A percentile compares a stretch with the other conserved stretches of the same genome.
These are phyloP conservation scores for Anagrus nilaparvatae DNA, from an alignment of 1,140 invertebrate genomes.

Conservation along the genomic window DNA sequence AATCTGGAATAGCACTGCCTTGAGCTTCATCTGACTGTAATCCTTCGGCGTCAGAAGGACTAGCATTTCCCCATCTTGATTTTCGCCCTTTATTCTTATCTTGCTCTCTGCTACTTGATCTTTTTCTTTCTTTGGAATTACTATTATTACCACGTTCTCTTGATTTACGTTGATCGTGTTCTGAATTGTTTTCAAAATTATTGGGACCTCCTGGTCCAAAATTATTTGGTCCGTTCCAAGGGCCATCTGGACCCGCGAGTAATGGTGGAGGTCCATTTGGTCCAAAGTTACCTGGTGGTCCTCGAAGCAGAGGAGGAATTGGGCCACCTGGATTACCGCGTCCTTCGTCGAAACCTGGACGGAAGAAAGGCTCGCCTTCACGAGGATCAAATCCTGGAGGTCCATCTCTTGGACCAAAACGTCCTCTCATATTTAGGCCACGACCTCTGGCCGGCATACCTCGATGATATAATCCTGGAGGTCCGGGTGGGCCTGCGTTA, in stretches of 20 bases:
- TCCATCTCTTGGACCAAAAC: conserved; percentile 33
- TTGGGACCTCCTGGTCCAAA: not conserved
- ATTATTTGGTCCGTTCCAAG: conserved; percentile 21
- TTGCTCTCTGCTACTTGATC: conserved; percentile 22
- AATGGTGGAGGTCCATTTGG: conserved; percentile 15
- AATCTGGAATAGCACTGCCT: no score
- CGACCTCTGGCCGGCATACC: conserved; percentile 5
- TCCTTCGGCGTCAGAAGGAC: conserved; percentile 28
- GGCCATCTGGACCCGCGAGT: conserved; percentile 20
- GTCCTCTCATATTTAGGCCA: conserved; percentile 17
- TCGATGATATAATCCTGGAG: conserved; percentile 1
- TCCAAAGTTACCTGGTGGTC: no score
- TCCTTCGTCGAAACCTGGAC: conserved; percentile 36
- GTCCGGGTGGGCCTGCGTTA: conserved; percentile 1
- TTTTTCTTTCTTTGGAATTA: no score
- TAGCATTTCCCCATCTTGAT: conserved; percentile 39
- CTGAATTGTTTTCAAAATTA: conserved; percentile 21
- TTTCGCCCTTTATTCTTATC: conserved; percentile 32
- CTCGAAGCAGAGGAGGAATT: conserved; percentile 11
- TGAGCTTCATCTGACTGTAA: conserved; percentile 14
- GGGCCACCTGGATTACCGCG: conserved; percentile 21
- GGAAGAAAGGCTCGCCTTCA: conserved; percentile 29
- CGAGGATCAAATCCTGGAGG: not conserved
- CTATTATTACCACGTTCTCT: conserved; percentile 19
- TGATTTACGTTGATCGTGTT: conserved; percentile 13